Conservation (phyloP, 1,140 invertebrate genomes). For the Solenopsis invicta region DNA sequence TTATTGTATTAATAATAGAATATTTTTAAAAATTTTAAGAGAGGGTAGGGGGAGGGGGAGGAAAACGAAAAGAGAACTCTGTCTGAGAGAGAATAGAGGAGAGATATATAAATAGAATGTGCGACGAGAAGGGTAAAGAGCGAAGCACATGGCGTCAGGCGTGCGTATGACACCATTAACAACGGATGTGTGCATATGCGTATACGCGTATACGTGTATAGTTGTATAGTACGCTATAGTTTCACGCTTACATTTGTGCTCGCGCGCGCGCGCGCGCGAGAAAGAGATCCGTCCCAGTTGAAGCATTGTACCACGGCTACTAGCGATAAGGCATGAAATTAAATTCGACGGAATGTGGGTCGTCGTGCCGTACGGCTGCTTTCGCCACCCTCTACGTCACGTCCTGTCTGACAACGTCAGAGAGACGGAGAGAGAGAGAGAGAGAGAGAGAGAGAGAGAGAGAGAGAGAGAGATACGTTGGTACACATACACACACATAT, state of each 20-base stretch:
- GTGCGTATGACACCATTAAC: conserved; percentile 54
- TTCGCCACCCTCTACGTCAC: conserved; percentile 60
- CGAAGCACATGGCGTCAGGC: conserved; percentile 17
- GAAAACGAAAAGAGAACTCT: neutral
- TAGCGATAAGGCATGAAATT: conserved; percentile 84
- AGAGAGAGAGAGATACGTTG: neutral
- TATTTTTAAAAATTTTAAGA: neutral
- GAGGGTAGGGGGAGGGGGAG: neutral
- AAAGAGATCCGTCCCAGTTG: conserved; percentile 77
- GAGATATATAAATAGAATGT: conserved; percentile 42
- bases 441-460: too few species aligned
- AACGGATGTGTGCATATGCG: neutral
- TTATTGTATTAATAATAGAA: neutral
- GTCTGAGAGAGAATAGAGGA: conserved; percentile 23
- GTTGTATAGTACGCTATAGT: too few species aligned
- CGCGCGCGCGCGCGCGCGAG: conserved; percentile 12
- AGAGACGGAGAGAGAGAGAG: neutral
- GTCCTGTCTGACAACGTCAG: conserved; percentile 50
- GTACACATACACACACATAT: neutral
- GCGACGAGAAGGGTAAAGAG: conserved; percentile 43
- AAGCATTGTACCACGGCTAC: conserved; percentile 77
- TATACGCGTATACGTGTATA: neutral
- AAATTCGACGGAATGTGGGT: conserved; percentile 83
- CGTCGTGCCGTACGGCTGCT: conserved; percentile 70
- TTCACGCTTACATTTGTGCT: neutral